These are phyloP conservation scores for Rhadina sibilatrix DNA, from an alignment of 2,113 vertebrate genomes.

Conservation along the genomic window DNA sequence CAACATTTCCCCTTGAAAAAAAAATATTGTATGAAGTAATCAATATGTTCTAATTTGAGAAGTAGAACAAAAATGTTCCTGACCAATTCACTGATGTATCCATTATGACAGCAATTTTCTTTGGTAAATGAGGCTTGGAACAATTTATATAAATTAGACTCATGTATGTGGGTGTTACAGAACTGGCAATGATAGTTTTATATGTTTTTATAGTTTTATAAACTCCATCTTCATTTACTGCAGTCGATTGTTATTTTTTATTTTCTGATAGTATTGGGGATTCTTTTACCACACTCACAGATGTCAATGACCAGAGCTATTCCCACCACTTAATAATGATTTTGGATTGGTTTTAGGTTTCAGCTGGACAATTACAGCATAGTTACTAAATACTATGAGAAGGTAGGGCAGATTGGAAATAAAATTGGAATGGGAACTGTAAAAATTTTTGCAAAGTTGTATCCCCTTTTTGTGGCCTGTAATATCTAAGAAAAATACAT, in stretches of 20 bases:
- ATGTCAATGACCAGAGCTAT: background rate
- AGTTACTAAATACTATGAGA: background rate
- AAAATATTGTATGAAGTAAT: background rate
- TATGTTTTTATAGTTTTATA: slow-evolving; percentile 15
- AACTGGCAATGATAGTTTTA: slow-evolving; percentile 1
- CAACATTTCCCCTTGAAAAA: background rate
- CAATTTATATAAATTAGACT: slow-evolving; percentile 7
- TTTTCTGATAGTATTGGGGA: background rate
- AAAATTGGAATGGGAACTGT: background rate
- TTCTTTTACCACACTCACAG: background rate
- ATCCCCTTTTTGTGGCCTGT: background rate
- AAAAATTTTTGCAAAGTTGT: background rate
- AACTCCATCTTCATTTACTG: background rate
- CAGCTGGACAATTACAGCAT: background rate
- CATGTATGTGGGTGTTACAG: slow-evolving; percentile 2
- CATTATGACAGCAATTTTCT: slow-evolving; percentile 29
- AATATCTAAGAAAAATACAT: background rate
- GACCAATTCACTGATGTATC: background rate
- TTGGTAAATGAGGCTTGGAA: slow-evolving; percentile 33
- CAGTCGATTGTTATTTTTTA: background rate
- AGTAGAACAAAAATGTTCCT: slow-evolving; percentile 1
- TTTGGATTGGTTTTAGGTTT: background rate
- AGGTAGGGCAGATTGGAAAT: background rate
- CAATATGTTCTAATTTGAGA: slow-evolving; percentile 37
- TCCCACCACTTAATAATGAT: background rate